Evolutionary conservation across 2,113 vertebrate species (phyloP).

Genomic region (Gnathonemus longibarbis): DNA sequence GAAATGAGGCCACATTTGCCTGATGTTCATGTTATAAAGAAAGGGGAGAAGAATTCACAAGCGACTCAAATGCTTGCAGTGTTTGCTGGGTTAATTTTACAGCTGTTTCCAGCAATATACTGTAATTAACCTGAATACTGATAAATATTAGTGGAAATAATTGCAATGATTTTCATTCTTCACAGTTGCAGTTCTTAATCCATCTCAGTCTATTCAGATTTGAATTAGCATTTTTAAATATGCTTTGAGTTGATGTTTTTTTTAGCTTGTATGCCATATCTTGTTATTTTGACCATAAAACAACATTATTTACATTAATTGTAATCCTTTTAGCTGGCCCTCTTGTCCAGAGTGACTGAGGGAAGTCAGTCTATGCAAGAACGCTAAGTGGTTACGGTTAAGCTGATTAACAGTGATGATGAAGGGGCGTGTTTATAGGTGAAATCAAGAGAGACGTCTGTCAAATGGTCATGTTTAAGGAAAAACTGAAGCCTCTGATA

Average conservation of each 20-base stretch:
- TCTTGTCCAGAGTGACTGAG: not conserved
- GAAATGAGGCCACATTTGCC: not conserved
- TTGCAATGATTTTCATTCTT: not conserved
- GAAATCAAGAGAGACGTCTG: not conserved
- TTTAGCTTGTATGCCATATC: not conserved
- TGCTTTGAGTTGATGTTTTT: not conserved
- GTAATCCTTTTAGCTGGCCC: not conserved
- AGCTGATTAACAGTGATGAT: not conserved
- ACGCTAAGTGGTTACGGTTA: not conserved
- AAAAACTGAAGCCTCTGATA: not conserved
- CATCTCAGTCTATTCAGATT: conserved; percentile 2
- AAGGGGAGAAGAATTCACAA: not conserved
- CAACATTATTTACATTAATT: not conserved
- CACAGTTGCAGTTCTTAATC: not conserved
- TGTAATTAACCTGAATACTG: not conserved
- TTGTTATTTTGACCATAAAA: not conserved
- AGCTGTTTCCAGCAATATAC: not conserved
- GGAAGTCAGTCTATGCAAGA: not conserved
- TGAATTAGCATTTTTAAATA: not conserved
- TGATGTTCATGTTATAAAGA: not conserved
- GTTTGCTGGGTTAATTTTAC: not conserved
- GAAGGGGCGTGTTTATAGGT: not conserved
- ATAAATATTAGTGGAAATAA: not conserved
- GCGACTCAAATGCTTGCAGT: not conserved
- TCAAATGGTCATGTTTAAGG: not conserved